These are phyloP conservation scores for Lagocephalus sceleratus DNA, from an alignment of 2,797 vertebrate species.

Conservation along the genomic window DNA sequence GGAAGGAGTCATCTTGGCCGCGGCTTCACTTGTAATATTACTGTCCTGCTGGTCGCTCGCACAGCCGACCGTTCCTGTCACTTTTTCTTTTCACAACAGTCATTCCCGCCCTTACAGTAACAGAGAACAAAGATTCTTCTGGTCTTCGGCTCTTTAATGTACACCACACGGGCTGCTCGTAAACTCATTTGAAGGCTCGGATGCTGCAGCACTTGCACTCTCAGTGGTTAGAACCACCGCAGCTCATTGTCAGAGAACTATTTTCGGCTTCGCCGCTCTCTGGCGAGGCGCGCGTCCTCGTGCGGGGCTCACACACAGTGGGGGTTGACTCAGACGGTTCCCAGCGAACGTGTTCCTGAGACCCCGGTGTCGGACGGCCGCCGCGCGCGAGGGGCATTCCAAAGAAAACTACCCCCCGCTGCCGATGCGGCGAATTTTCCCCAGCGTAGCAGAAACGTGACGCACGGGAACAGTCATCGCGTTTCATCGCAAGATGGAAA, in stretches of 20 bases:
- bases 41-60: constrained; percentile 23
- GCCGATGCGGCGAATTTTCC: constrained; percentile 44
- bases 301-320: constrained; percentile 26
- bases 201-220: constrained; percentile 62
- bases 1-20: not conserved
- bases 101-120: constrained; percentile 48
- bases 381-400: constrained; percentile 58
- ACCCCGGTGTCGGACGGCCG: constrained; percentile 20
- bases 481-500: constrained; percentile 23
- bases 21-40: constrained; percentile 26
- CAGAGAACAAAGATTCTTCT: constrained; percentile 39
- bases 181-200: constrained; percentile 61
- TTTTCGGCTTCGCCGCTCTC: constrained; percentile 48
- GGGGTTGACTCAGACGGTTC: constrained; percentile 50
- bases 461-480: constrained; percentile 32
- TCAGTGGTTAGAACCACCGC: constrained; percentile 57
- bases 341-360: constrained; percentile 48
- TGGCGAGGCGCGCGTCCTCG: constrained; percentile 38
- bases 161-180: constrained; percentile 43
- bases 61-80: constrained; percentile 11
- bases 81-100: constrained; percentile 7
- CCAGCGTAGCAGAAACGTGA: constrained; percentile 39
- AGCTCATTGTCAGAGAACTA: constrained; percentile 52
- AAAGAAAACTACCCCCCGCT: constrained; percentile 62
- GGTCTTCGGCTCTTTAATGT: constrained; percentile 53